A percentile compares a stretch with the other conserved stretches of the same genome.
Conservation (phyloP, 2,888 invertebrate genomes). For the Rhagium mordax region DNA sequence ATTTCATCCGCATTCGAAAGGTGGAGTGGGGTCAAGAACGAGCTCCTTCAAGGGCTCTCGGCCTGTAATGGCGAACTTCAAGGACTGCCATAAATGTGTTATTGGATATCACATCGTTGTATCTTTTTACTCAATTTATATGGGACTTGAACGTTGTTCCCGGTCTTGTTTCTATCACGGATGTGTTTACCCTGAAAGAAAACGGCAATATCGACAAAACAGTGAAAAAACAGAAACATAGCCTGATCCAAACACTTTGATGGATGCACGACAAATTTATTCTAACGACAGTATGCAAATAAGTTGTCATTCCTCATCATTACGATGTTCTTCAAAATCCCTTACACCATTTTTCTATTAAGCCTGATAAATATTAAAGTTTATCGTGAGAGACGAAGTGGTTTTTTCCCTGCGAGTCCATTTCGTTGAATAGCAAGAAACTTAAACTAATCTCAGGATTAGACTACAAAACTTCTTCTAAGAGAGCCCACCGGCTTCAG, state of each 20-base stretch:
- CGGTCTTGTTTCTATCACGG: too few species aligned
- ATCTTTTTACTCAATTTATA: not conserved
- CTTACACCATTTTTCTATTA: too few species aligned
- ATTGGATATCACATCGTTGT: not conserved
- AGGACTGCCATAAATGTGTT: not conserved
- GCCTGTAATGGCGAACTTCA: not conserved
- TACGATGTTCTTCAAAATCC: too few species aligned
- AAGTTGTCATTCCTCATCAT: too few species aligned
- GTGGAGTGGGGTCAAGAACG: not conserved
- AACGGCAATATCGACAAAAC: too few species aligned
- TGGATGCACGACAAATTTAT: too few species aligned
- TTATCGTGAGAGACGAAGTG: not conserved
- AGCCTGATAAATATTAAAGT: too few species aligned
- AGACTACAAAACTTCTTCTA: conserved; percentile 4
- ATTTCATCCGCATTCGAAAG: not conserved
- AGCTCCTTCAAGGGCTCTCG: not conserved
- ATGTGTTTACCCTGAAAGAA: too few species aligned
- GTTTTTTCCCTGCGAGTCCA: not conserved
- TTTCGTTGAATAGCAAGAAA: conserved; percentile 2
- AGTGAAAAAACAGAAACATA: too few species aligned
- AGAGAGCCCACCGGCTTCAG: not conserved
- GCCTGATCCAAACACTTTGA: too few species aligned
- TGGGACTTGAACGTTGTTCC: not conserved
- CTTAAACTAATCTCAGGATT: conserved; percentile 6
- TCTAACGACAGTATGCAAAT: too few species aligned